Evolutionary conservation across 2,113 vertebrate species (phyloP), one percentile per base, ranked within the genome.

Genomic region (Chaetops frenatus): DNA sequence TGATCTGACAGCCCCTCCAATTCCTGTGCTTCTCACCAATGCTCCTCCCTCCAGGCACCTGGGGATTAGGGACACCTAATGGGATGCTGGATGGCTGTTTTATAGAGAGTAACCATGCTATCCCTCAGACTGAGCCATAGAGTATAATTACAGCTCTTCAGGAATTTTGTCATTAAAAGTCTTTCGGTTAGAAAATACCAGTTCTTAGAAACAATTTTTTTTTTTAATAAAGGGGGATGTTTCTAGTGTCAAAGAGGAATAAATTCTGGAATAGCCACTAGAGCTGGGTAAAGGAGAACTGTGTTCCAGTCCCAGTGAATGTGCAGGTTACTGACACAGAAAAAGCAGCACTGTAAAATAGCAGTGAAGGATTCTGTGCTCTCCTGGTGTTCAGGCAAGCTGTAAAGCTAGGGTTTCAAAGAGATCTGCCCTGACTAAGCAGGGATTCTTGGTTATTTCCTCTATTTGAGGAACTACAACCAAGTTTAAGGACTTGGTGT

Each of bases 161-260:
- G 94, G 79, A 97, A 81, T 95, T 93, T 42, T 66, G 71, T 93
- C 67, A 66, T 92, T 93, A 65, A 51, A 95, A 83, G 24, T 42
- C 35, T 77, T 93, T 66, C 62, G 88, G 88, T 76, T 69, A 84
- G 78, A 95, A 96, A 95, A 90, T 77, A 67, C 20, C 58, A 69
- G 2, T 70, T 88, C 82, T 53, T 94, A 76, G 85, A 76, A 92
- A 87, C 12, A 67, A 89, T 22, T 27, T 70, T 87, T 57, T 44
- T n/a, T 38, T 38, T 15, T 76, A 86, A 36, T 79, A 77, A 88
- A 80, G 17, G 5, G 25, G 18, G 54, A 77, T 15, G 40, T 70
- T 95, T 94, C 36, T 86, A 25, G 9, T 72, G n/a, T 91, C 50
- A 86, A 66, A 67, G 62, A 56, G 36, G 45, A 54, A 61, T 66